Conservation (phyloP, 2,888 invertebrate species). For the Amiota communis region DNA sequence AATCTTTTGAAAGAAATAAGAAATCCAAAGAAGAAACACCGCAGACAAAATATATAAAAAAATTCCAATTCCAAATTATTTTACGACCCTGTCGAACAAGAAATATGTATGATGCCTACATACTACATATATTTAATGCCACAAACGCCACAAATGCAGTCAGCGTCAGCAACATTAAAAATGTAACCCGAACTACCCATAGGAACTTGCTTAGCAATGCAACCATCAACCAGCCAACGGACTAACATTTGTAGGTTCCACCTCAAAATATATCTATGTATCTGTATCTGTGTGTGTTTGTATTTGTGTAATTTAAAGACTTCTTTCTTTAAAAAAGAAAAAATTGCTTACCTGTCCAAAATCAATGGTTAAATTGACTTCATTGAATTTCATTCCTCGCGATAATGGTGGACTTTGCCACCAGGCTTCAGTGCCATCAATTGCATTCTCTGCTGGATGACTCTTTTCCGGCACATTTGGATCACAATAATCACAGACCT, state of each 20-base stretch:
- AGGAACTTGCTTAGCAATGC: constrained; percentile 30
- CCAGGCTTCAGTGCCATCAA: constrained; percentile 97
- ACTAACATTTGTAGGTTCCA: no score
- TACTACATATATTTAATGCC: constrained; percentile 4
- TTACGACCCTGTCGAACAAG: constrained; percentile 39
- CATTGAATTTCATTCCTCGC: constrained; percentile 95
- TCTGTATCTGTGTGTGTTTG: constrained; percentile 8
- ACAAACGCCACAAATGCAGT: constrained; percentile 2
- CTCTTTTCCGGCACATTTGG: constrained; percentile 81
- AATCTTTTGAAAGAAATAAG: no score
- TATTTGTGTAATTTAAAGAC: neutral
- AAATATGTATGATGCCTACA: no score
- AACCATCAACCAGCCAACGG: constrained; percentile 21
- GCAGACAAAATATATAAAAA: no score
- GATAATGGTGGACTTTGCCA: constrained; percentile 99
- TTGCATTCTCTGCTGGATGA: constrained; percentile 93
- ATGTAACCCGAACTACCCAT: constrained; percentile 32
- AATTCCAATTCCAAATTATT: constrained; percentile 10
- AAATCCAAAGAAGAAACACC: no score
- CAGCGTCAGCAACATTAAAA: neutral
- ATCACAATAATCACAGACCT: constrained; percentile 96
- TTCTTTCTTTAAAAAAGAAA: neutral
- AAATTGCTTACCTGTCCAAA: constrained; percentile 88
- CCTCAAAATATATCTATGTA: constrained; percentile 4
- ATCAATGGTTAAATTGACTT: constrained; percentile 97